These are phyloP conservation scores for Orbicella faveolata DNA, from an alignment of 64 coral and sea anemone genomes.

Conservation along the genomic window DNA sequence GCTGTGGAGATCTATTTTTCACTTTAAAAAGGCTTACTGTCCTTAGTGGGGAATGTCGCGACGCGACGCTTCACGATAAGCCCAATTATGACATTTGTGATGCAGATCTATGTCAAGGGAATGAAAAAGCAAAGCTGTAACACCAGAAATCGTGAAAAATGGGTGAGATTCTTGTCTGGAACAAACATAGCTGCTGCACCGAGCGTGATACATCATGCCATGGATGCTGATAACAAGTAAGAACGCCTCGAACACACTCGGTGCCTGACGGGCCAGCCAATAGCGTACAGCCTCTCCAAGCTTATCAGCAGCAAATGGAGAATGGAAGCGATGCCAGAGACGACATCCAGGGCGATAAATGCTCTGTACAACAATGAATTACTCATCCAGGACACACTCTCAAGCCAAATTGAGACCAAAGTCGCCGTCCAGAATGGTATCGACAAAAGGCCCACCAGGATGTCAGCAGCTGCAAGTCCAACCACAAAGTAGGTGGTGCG, in stretches of 20 bases:
- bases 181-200: conserved; percentile 36
- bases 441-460: conserved; percentile 67
- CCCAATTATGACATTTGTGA: conserved; percentile 52
- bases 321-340: conserved; percentile 65
- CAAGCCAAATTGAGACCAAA: conserved; percentile 36
- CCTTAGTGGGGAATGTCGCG: conserved; percentile 17
- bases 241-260: conserved; percentile 55
- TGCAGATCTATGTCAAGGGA: conserved; percentile 42
- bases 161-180: conserved; percentile 23
- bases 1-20: not conserved
- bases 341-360: conserved; percentile 62
- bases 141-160: conserved; percentile 23
- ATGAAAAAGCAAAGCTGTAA: conserved; percentile 52
- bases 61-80: conserved; percentile 25
- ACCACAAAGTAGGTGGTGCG: conserved; percentile 72
- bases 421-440: conserved; percentile 72
- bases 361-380: conserved; percentile 41
- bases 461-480: conserved; percentile 64
- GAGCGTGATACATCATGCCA: conserved; percentile 46
- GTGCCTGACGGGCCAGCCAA: conserved; percentile 64
- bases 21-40: conserved; percentile 32
- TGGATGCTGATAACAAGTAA: conserved; percentile 23
- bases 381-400: conserved; percentile 33
- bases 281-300: conserved; percentile 73
- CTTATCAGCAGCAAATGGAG: conserved; percentile 75